Percentiles rank a stretch among this genome's conserved stretches.
Conservation (phyloP, 2,113 vertebrate species). For the Gymnocephalus cernua region DNA sequence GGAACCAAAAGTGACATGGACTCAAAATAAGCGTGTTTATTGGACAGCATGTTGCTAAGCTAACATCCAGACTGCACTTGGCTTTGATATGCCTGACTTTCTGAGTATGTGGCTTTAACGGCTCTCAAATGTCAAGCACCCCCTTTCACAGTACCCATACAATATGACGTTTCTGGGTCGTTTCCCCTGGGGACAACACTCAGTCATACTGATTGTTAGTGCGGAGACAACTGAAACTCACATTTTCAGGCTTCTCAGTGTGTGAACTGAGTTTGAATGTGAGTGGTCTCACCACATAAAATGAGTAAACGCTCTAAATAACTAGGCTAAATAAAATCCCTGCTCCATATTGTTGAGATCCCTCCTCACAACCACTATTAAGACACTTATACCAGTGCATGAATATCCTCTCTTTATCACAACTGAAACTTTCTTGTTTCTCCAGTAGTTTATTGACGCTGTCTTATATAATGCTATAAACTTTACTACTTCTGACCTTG, state of each 20-base stretch:
- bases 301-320: background rate
- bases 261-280: background rate
- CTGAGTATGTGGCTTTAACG: background rate
- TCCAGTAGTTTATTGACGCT: background rate
- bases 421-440: background rate
- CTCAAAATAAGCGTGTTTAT: background rate
- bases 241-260: background rate
- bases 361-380: background rate
- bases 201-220: background rate
- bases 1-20: background rate
- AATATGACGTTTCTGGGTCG: slow-evolving; percentile 3
- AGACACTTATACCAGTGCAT: background rate
- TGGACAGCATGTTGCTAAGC: background rate
- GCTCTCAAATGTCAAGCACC: background rate
- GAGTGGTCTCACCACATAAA: background rate
- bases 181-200: background rate
- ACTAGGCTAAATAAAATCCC: background rate
- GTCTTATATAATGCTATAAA: slow-evolving; percentile 37
- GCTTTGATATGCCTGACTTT: background rate
- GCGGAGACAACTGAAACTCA: background rate
- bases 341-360: background rate
- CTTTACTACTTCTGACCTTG: slow-evolving; percentile 34
- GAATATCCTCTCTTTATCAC: background rate
- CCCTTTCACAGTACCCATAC: background rate
- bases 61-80: background rate